A percentile compares a stretch with the other conserved stretches of the same genome.
These are phyloP conservation scores for Diceros bicornis DNA, from an alignment of 2,797 vertebrate genomes.

Conservation along the genomic window DNA sequence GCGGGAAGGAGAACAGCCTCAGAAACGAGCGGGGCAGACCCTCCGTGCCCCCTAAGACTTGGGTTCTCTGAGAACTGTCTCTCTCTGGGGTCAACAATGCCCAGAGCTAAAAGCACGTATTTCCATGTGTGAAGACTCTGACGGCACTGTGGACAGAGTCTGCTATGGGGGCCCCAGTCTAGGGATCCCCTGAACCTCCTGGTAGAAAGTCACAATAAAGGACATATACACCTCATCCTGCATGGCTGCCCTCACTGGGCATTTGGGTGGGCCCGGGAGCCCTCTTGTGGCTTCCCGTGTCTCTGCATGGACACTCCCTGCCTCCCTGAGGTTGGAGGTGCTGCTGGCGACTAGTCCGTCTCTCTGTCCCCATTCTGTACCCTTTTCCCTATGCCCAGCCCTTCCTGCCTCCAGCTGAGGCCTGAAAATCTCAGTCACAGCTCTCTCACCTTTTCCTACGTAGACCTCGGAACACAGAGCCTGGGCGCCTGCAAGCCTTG, in stretches of 20 bases:
- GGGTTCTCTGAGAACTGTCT: background rate
- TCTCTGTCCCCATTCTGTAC: background rate
- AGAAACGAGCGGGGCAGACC: background rate
- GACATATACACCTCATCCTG: background rate
- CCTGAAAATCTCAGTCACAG: background rate
- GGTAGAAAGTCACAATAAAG: background rate
- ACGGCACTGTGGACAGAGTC: background rate
- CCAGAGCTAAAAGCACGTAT: background rate
- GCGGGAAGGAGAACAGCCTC: background rate
- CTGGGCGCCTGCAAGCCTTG: background rate
- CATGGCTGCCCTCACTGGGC: no score
- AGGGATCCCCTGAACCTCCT: background rate
- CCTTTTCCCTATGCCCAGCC: background rate
- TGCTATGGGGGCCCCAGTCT: background rate
- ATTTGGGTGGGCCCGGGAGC: slow-evolving; percentile 48
- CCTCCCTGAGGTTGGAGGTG: background rate
- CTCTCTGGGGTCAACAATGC: background rate
- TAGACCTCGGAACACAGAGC: background rate
- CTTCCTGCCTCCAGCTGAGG: background rate
- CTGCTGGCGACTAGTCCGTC: background rate
- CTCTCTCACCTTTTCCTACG: background rate
- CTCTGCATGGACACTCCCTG: background rate
- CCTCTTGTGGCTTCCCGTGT: slow-evolving; percentile 76
- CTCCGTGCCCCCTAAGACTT: background rate
- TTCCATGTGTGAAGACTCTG: background rate